phyloP scores from a whole-genome alignment of 2,888 invertebrate genomes.

The Pterobdella sp. region DNA sequence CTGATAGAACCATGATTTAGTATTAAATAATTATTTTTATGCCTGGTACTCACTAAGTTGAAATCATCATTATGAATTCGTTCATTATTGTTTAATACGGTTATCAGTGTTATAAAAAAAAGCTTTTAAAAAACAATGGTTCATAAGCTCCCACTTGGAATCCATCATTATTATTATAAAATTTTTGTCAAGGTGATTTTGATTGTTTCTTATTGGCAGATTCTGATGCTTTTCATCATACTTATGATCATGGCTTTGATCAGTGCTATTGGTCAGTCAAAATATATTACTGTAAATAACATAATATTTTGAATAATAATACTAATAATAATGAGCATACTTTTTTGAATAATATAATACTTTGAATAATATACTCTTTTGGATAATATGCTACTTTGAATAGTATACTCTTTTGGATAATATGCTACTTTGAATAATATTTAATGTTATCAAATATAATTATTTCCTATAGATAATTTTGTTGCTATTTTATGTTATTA shows the following conservation, averaged over 20 bases:
- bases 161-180: too few species aligned
- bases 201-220: too few species aligned
- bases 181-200: too few species aligned
- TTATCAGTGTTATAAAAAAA: not conserved
- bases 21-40: not conserved
- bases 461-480: not conserved
- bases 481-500: not conserved
- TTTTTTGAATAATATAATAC: not conserved
- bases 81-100: not conserved
- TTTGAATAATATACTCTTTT: not conserved
- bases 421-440: not conserved
- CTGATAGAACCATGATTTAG: not conserved
- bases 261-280: slow-evolving; percentile 64
- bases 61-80: not conserved
- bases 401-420: not conserved
- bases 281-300: not conserved
- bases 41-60: not conserved
- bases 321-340: not conserved
- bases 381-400: not conserved
- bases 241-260: slow-evolving; percentile 79
- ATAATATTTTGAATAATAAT: not conserved
- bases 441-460: not conserved
- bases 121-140: not conserved
- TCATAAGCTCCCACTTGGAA: too few species aligned
- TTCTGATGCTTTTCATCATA: slow-evolving; percentile 85